A percentile compares a stretch with the other conserved stretches of the same genome.
phyloP scores from a whole-genome alignment of 2,888 invertebrate genomes.

The Rhagonycha fulva region DNA sequence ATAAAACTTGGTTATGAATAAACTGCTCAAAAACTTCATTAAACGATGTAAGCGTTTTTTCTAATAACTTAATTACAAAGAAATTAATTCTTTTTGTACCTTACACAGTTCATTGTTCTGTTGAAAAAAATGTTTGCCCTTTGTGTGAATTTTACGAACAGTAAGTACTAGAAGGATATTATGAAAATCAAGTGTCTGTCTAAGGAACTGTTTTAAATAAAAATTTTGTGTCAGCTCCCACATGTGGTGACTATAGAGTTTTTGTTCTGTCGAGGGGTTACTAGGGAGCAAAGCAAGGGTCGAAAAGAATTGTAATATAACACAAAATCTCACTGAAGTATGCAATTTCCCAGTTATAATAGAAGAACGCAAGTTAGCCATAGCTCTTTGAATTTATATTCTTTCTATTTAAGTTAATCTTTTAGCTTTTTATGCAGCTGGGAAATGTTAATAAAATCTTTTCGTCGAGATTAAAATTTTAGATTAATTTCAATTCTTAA shows the following conservation, averaged over 20 bases:
- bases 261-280: slow-evolving; percentile 11
- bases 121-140: background rate
- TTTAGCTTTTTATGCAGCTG: background rate
- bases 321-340: slow-evolving; percentile 24
- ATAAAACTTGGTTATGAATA: too few relatives aligned
- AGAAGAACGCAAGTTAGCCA: slow-evolving; percentile 4
- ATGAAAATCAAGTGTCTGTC: slow-evolving; percentile 14
- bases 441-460: background rate
- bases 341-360: slow-evolving; percentile 26
- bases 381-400: background rate
- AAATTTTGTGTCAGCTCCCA: slow-evolving; percentile 8
- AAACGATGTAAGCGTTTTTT: background rate
- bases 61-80: background rate
- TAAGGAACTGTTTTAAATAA: slow-evolving; percentile 16
- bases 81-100: background rate
- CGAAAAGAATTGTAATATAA: slow-evolving; percentile 25
- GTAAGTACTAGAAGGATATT: background rate
- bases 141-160: background rate
- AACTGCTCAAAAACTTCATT: background rate
- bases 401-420: background rate
- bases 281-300: slow-evolving; percentile 16
- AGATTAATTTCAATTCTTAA: background rate
- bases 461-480: background rate
- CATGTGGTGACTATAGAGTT: slow-evolving; percentile 8
- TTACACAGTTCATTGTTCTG: background rate